phyloP scores from a whole-genome alignment of 2,888 invertebrate species.

The Eugnorisma glareosa region DNA sequence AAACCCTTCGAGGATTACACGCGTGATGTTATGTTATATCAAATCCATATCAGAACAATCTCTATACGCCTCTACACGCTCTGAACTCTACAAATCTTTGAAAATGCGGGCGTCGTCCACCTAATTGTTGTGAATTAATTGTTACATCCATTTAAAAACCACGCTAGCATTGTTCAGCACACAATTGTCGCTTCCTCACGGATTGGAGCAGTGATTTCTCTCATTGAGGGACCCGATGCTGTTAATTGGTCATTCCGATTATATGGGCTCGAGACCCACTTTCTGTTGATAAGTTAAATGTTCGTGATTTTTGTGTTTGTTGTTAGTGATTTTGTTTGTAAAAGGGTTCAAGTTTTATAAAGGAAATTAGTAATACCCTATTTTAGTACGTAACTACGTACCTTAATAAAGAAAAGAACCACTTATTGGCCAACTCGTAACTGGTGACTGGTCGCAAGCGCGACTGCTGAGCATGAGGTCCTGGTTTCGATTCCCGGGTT shows the following conservation, averaged over 20 bases:
- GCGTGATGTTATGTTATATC: neutral
- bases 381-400: too few species aligned
- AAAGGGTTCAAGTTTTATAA: too few species aligned
- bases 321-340: neutral
- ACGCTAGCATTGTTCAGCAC: constrained; percentile 83
- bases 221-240: constrained; percentile 80
- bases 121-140: constrained; percentile 90
- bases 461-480: too few species aligned
- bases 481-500: too few species aligned
- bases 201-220: constrained; percentile 85
- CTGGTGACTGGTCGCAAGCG: too few species aligned
- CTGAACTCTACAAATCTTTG: constrained; percentile 75
- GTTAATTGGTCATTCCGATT: constrained; percentile 81
- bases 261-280: constrained; percentile 72
- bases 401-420: too few species aligned
- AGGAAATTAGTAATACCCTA: too few species aligned
- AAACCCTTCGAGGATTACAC: neutral
- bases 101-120: constrained; percentile 89
- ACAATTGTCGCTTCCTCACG: constrained; percentile 86
- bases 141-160: constrained; percentile 91
- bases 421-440: too few species aligned
- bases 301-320: constrained; percentile 37
- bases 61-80: constrained; percentile 58
- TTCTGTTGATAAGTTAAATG: constrained; percentile 27
- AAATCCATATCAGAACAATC: neutral